Evolutionary conservation across 2,113 vertebrate species (phyloP).

Genomic region (Calidris pygmaea): DNA sequence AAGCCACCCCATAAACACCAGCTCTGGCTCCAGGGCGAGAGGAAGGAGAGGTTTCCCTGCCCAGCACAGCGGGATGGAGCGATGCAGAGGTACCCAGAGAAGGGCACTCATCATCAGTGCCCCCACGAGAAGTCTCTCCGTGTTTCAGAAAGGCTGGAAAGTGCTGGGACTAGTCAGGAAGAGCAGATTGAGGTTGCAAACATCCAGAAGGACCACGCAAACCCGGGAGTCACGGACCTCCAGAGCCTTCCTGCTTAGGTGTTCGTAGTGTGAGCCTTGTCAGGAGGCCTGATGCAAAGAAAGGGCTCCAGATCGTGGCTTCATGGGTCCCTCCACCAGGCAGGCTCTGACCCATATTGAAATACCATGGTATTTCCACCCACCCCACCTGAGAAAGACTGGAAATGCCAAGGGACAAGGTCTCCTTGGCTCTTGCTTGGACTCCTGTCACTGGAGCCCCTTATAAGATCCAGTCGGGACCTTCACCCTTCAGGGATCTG

Average conservation of each 20-base stretch:
- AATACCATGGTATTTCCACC: neutral
- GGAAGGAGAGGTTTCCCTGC: neutral
- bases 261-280: neutral
- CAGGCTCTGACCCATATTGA: neutral
- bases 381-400: neutral
- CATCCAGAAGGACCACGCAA: neutral
- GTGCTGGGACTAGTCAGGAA: neutral
- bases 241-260: neutral
- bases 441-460: neutral
- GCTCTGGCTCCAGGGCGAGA: neutral
- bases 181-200: neutral
- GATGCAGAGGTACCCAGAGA: neutral
- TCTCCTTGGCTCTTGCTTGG: neutral
- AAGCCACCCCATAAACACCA: accelerated
- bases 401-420: neutral
- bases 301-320: accelerated
- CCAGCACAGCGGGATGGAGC: accelerated
- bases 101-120: neutral
- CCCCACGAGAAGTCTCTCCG: neutral
- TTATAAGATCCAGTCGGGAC: neutral
- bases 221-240: neutral
- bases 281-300: neutral
- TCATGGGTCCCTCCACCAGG: accelerated
- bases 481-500: neutral
- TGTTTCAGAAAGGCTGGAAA: neutral